Conservation (phyloP, 2,113 vertebrate genomes). For the Pelecanus crispus region DNA sequence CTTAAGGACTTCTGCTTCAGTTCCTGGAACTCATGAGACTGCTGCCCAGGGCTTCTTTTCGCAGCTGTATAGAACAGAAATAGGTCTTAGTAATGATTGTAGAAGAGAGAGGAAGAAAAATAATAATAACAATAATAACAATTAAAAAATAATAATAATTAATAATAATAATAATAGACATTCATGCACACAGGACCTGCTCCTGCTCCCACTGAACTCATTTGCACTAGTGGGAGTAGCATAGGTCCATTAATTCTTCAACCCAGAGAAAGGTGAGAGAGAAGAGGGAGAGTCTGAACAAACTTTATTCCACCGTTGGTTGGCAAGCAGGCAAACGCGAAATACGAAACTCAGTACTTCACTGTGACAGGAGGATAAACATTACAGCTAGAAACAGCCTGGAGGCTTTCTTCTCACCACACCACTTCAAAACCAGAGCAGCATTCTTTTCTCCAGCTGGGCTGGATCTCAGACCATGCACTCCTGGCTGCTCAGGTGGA, state of each 20-base stretch:
- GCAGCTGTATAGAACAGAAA: conserved; percentile 64
- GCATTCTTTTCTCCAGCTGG: neutral
- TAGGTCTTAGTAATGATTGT: neutral
- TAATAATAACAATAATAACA: neutral
- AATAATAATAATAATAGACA: too few species aligned
- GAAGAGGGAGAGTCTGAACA: neutral
- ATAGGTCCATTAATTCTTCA: neutral
- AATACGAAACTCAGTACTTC: neutral
- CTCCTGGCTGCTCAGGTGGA: too few species aligned
- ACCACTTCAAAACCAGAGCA: neutral
- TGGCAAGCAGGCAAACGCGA: neutral
- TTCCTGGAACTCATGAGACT: conserved; percentile 74
- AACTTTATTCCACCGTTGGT: neutral
- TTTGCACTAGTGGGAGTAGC: neutral
- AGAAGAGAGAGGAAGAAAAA: neutral
- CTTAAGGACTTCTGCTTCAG: conserved; percentile 75
- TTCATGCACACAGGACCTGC: neutral
- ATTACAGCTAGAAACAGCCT: neutral
- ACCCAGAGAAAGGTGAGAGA: neutral
- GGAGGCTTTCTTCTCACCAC: neutral
- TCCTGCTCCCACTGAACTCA: neutral
- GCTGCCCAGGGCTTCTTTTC: conserved; percentile 72
- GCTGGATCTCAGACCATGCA: neutral
- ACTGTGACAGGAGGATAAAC: neutral
- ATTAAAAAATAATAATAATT: neutral